Evolutionary conservation across 1,140 invertebrate genomes (phyloP), one percentile per base, ranked within the genome.

Genomic region (Scylla paramamosain): DNA sequence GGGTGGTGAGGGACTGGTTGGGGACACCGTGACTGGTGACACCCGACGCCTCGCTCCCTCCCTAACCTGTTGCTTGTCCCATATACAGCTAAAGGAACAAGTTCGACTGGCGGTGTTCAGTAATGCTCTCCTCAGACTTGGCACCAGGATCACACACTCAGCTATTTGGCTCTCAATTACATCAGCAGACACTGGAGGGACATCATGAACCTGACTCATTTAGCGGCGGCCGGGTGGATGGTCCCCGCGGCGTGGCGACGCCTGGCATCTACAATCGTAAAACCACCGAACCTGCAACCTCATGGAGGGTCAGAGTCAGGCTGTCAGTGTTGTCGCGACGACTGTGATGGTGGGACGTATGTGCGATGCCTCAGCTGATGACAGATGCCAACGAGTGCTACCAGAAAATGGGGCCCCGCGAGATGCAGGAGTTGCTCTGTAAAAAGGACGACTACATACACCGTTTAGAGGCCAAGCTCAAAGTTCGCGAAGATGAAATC

Each of bases 371-470:
- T 67, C 92, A 95, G 59, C 52, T 95, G 59, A 93, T 90, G 91
- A 95, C 91, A 93, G 93, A 93, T 96, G 91, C 93, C 90, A 52
- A 90, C 45, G 86, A 94, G 46, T 94, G 91, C 52, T 77, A 25
- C 31, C 77, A 90, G 91, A 96, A 93, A 93, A 96, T 95, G 96
- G 86, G 92, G 91, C 52, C 96, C 95, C 97, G 97, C 87, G 98
- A 98, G 96, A 97, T 99, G 96, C 98, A 98, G 97, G 97, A 97
- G 48, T 96, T 98, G 93, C 96, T 99, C 7, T 97, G 97, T 91
- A 97, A 98, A 91, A 98, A 98, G 86, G 98, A 99, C 77, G 91
- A 95, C 67, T 46, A n/a, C n/a, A 95, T 96, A 32, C 92, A 82
- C 32, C 91, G 84, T n/a, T 88, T 96, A 25, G 96, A 96, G 48